Evolutionary conservation across 2,888 invertebrate species (phyloP).

Genomic region (Pilophorus perplexus): DNA sequence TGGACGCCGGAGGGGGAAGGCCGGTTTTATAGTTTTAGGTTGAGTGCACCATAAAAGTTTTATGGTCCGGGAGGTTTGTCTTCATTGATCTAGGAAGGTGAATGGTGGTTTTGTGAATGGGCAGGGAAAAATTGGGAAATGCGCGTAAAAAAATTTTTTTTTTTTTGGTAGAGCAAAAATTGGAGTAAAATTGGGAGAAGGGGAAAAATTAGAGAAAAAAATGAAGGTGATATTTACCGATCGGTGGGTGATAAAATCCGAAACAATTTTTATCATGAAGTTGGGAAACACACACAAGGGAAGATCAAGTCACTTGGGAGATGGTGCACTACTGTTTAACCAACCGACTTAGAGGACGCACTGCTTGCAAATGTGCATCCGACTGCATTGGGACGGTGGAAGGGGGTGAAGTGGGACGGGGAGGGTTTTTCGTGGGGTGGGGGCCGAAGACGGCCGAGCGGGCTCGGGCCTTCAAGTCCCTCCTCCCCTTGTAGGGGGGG

Average conservation of each 20-base stretch:
- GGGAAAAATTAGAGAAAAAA: constrained; percentile 8
- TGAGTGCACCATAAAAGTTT: constrained; percentile 29
- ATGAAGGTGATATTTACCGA: constrained; percentile 35
- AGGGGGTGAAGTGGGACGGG: constrained; percentile 23
- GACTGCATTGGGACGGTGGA: constrained; percentile 42
- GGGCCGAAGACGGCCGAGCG: constrained; percentile 37
- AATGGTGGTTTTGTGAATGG: constrained; percentile 27
- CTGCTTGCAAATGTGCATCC: constrained; percentile 47
- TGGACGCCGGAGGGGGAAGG: background rate
- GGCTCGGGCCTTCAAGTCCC: constrained; percentile 21
- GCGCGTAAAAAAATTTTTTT: background rate
- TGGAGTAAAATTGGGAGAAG: background rate
- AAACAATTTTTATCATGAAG: constrained; percentile 37
- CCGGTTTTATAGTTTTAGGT: constrained; percentile 29
- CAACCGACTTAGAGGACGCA: constrained; percentile 43
- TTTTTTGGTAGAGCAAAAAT: too few relatives aligned
- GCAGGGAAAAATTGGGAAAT: constrained; percentile 1
- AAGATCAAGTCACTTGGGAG: constrained; percentile 32
- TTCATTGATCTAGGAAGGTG: constrained; percentile 25
- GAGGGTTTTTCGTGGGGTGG: constrained; percentile 5
- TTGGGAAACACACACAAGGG: constrained; percentile 36
- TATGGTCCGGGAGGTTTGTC: constrained; percentile 14
- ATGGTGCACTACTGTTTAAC: constrained; percentile 36
- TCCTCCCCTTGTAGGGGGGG: background rate
- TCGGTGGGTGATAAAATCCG: constrained; percentile 39